Base-by-base conservation (phyloP, 2,888 invertebrate species). In the Pristionchus fissidentatus region DNA sequence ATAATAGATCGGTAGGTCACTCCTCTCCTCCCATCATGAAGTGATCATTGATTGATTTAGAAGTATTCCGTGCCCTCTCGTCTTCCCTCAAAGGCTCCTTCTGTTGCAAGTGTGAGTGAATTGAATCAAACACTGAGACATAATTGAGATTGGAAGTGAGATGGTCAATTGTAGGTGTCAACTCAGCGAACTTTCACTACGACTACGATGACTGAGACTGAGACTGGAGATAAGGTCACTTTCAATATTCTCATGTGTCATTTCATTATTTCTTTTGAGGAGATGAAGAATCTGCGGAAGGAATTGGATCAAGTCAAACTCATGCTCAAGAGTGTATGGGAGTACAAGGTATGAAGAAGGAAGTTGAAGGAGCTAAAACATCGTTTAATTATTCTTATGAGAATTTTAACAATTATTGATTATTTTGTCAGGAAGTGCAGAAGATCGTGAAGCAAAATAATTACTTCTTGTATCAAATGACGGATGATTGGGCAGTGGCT, bases 251-350 rank as follows among this genome's bases (percentile, higher is more conserved):
- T 32, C 60, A 10, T 32, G 10, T 29, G 10, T 7, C 3, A 60
- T 60, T 8, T 32, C 1, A 41, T 26, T 35, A n/a, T 41, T 43
- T 22, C n/a, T 70, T 19, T 70, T 26, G 41, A 70, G 70, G 70
- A 43, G 26, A 0, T 70, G 41, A 55, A 55, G 55, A 22, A 55
- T 15, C 8, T 22, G 10, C 41, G n/a, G 7, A 70, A 26, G 41
- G 41, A 70, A 26, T 19, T 41, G n/a, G 26, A 41, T 0, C n/a
- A 8, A 41, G 70, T 41, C n/a, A 41, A 70, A 8, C 19, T n/a
- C 38, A 70, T 70, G 70, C 70, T 70, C 15, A 70, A 41, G 26
- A 41, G 3, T 43, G 41, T 70, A 3, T 70, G 70, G 70, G 70
- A 19, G 3, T 70, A 43, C 70, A 41, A 70, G 41, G 70, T 70